Evolutionary conservation across 2,797 vertebrate genomes (phyloP).

Genomic region (Apogon hyalosoma): DNA sequence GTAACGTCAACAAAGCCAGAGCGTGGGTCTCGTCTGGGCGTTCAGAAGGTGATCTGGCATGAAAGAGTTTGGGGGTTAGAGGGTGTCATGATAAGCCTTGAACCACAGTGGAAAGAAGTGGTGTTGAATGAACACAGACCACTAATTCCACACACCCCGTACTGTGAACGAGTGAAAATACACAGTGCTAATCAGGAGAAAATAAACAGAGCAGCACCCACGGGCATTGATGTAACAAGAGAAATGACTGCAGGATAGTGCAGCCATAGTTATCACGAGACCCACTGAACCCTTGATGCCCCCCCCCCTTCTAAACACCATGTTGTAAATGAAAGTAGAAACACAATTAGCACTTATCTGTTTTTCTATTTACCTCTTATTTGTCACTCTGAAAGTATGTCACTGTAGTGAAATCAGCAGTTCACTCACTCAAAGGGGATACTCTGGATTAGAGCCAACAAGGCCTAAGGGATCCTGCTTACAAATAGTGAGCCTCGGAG

Average conservation of each 20-base stretch:
- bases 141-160: conserved; percentile 55
- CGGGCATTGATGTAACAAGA: conserved; percentile 56
- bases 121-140: conserved; percentile 79
- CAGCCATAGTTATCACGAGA: conserved; percentile 15
- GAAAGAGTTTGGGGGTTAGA: conserved; percentile 22
- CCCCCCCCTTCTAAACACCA: conserved; percentile 4
- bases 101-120: conserved; percentile 57
- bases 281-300: neutral
- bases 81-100: conserved; percentile 69
- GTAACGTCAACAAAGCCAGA: conserved; percentile 51
- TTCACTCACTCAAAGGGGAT: conserved; percentile 54
- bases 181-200: conserved; percentile 77
- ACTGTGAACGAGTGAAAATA: conserved; percentile 68
- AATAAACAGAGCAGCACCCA: conserved; percentile 78
- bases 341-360: neutral
- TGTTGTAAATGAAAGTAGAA: conserved; percentile 3
- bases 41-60: conserved; percentile 28
- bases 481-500: conserved; percentile 71
- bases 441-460: conserved; percentile 65
- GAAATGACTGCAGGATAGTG: conserved; percentile 48
- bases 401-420: conserved; percentile 22
- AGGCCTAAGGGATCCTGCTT: conserved; percentile 66
- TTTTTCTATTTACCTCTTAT: conserved; percentile 16
- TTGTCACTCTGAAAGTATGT: conserved; percentile 28
- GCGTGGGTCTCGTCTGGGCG: conserved; percentile 22